Base-by-base conservation (phyloP, 2,113 vertebrate genomes). In the Axis porcinus region DNA sequence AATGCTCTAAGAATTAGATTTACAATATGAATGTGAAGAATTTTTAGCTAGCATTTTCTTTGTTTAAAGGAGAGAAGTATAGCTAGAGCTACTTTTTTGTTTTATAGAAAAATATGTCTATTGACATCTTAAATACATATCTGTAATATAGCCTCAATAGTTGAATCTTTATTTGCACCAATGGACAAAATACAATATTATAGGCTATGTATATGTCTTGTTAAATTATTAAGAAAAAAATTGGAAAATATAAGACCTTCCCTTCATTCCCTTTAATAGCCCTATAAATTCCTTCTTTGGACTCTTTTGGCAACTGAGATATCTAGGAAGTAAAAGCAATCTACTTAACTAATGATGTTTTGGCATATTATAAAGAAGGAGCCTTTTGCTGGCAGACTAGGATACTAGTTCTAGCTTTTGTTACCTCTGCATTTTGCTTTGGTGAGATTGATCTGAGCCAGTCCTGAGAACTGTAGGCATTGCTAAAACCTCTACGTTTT, bases 291-390 rank as follows among this genome's bases (percentile, higher is more conserved):
- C 9, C 47, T 86, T 95, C 58, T 89, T 94, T 86, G 50, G 6
- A 17, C 67, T 82, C 78, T 89, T 67, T 54, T 74, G 52, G 27
- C 57, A 87, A 45, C 14, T 82, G 79, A 93, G 23, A 70, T 88
- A 96, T 92, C 67, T 93, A 60, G 43, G 70, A 97, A 83, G 25
- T 95, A 54, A 94, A 83, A 86, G 19, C 92, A 78, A 9, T 30
- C 64, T 91, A 17, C 50, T 90, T 36, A 70, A 62, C 33, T 79
- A 83, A 74, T n/a, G 82, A 60, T n/a, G 45, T 60, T 67, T 94
- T 78, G 60, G 45, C 62, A 55, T 70, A n/a, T 36, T 36, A 79
- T 86, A 76, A 85, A 67, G 30, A 54, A n/a, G 47, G 50, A 76
- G 13, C 7, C 64, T 86, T 87, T 93, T 95, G 21, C 86, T 94